Evolutionary conservation across 2,113 vertebrate genomes (phyloP).

Genomic region (Rhinopithecus roxellana): DNA sequence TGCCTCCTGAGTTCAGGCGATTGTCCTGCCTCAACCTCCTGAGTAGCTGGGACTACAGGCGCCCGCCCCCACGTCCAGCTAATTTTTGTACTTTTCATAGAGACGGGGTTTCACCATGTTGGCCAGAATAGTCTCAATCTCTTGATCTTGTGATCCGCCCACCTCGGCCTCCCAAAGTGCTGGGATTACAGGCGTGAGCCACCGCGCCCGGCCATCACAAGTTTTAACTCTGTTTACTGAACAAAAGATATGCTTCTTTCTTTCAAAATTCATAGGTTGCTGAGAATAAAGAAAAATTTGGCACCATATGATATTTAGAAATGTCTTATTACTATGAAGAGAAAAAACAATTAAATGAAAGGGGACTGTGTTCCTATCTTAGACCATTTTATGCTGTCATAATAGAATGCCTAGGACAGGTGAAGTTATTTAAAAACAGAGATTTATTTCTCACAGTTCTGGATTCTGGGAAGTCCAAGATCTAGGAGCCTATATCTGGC

Average conservation of each 20-base stretch:
- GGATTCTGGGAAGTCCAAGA: neutral
- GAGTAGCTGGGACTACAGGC: too few species aligned
- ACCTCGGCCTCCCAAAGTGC: too few species aligned
- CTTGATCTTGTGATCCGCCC: too few species aligned
- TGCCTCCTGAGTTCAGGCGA: too few species aligned
- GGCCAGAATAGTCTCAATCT: too few species aligned
- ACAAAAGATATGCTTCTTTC: neutral
- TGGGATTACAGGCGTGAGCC: too few species aligned
- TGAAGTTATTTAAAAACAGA: neutral
- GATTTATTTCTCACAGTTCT: neutral
- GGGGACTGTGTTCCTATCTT: neutral
- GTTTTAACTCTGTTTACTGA: neutral
- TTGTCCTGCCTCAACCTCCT: too few species aligned
- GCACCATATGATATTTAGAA: neutral
- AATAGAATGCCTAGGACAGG: neutral
- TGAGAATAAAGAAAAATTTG: neutral
- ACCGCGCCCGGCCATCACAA: neutral
- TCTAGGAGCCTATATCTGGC: neutral
- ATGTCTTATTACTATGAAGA: neutral
- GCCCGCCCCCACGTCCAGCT: too few species aligned
- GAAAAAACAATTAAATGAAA: neutral
- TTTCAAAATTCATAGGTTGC: neutral
- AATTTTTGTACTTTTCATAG: too few species aligned
- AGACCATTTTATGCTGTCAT: neutral
- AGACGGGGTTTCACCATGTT: too few species aligned